Evolutionary conservation across 2,113 vertebrate species (phyloP).

Genomic region (Microcebus murinus): DNA sequence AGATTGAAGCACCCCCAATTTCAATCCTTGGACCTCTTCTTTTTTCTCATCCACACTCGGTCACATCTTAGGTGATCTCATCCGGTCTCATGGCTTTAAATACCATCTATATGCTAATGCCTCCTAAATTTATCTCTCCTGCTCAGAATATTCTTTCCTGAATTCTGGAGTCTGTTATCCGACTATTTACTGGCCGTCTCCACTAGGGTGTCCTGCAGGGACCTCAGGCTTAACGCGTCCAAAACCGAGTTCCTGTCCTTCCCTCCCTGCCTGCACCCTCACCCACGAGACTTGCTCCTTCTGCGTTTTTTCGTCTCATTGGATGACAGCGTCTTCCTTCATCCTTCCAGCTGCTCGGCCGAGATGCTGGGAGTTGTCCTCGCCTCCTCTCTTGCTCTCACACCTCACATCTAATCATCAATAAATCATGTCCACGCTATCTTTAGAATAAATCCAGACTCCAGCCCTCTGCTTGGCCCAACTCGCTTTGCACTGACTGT

Average conservation of each 20-base stretch:
- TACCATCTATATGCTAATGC: slow-evolving; percentile 59
- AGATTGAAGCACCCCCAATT: not conserved
- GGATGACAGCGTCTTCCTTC: not conserved
- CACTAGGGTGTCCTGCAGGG: not conserved
- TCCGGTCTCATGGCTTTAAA: slow-evolving; percentile 47
- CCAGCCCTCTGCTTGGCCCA: not conserved
- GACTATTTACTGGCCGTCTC: not conserved
- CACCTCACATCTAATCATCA: not conserved
- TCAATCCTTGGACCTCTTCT: not conserved
- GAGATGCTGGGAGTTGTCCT: not conserved
- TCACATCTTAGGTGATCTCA: slow-evolving; percentile 42
- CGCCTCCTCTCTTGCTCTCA: not conserved
- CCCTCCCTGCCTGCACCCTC: too few species aligned
- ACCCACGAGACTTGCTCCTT: not conserved
- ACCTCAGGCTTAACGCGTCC: not conserved
- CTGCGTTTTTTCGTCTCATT: not conserved
- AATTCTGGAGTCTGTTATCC: not conserved
- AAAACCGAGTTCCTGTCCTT: not conserved
- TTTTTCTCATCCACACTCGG: not conserved
- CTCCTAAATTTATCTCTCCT: slow-evolving; percentile 20
- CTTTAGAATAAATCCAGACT: not conserved
- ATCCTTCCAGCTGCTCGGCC: not conserved
- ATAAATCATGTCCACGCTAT: not conserved
- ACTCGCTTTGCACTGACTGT: not conserved
- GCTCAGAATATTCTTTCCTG: slow-evolving; percentile 25